Percentiles rank a stretch among this genome's conserved stretches.
These are phyloP conservation scores for Acanthopagrus latus DNA, from an alignment of 2,797 vertebrate genomes.

Conservation along the genomic window DNA sequence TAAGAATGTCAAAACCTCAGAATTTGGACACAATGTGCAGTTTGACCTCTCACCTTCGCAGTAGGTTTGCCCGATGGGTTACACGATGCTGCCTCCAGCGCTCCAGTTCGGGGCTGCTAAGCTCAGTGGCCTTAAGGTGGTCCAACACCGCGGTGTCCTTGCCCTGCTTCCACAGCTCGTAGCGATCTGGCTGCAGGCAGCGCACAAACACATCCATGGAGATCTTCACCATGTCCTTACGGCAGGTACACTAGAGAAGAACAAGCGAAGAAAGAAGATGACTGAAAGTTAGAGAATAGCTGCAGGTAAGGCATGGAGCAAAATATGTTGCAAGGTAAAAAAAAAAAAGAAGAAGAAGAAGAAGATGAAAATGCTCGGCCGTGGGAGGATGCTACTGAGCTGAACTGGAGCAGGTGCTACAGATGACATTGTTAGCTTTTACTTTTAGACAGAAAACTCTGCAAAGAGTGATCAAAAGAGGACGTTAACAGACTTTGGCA, in stretches of 20 bases:
- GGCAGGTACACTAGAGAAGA: constrained; percentile 87
- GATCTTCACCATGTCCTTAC: constrained; percentile 99
- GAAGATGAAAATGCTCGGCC: background rate
- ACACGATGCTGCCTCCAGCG: constrained; percentile 90
- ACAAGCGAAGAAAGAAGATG: background rate
- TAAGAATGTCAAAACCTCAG: background rate
- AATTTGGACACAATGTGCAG: background rate
- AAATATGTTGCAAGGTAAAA: background rate
- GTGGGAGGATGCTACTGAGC: background rate
- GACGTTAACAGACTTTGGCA: background rate
- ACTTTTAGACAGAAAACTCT: constrained; percentile 25
- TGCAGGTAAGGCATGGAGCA: background rate
- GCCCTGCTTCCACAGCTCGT: constrained; percentile 96
- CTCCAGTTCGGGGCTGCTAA: constrained; percentile 91
- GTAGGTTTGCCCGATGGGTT: constrained; percentile 86
- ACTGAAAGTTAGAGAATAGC: background rate
- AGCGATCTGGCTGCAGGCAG: constrained; percentile 94
- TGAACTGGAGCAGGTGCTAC: constrained; percentile 6
- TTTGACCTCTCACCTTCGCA: constrained; percentile 87
- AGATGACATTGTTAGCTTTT: constrained; percentile 1
- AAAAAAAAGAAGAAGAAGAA: constrained; percentile 5
- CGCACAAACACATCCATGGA: constrained; percentile 99
- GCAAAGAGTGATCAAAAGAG: constrained; percentile 8
- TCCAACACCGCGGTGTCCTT: constrained; percentile 91
- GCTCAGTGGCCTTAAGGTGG: constrained; percentile 91